These are phyloP conservation scores for Mayetiola destructor DNA, from an alignment of 2,888 invertebrate species.

Conservation along the genomic window DNA sequence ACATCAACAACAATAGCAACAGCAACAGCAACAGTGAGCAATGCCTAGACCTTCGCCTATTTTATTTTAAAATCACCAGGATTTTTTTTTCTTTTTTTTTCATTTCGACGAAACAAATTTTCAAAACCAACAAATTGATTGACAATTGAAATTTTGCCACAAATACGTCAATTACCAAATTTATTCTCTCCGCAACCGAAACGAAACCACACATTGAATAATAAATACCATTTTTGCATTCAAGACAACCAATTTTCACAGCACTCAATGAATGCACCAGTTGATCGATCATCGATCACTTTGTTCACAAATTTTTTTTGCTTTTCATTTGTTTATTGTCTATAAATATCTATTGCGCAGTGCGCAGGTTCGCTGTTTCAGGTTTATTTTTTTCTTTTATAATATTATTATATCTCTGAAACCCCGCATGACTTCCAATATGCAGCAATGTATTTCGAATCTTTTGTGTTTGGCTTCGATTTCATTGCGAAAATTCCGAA, in stretches of 20 bases:
- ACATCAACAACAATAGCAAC: no score
- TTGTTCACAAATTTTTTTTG: not conserved
- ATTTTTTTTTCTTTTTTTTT: not conserved
- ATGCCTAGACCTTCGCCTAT: no score
- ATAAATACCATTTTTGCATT: not conserved
- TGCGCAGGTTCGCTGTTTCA: no score
- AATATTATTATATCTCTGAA: no score
- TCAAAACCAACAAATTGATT: not conserved
- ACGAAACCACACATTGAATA: not conserved
- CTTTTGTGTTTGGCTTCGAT: not conserved
- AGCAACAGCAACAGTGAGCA: no score
- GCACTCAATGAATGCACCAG: constrained; percentile 3
- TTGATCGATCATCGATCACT: constrained; percentile 5
- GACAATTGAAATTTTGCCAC: not conserved
- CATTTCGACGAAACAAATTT: not conserved
- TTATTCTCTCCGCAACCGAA: no score
- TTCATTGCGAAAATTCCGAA: not conserved
- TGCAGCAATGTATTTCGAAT: no score
- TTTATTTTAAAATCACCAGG: no score
- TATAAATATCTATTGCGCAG: not conserved
- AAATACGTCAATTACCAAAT: not conserved
- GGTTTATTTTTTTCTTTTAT: no score
- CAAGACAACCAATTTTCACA: not conserved
- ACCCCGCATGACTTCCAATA: no score
- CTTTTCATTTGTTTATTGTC: not conserved